These are phyloP conservation scores for Procavia capensis DNA, from an alignment of 2,113 vertebrate species.

Conservation along the genomic window DNA sequence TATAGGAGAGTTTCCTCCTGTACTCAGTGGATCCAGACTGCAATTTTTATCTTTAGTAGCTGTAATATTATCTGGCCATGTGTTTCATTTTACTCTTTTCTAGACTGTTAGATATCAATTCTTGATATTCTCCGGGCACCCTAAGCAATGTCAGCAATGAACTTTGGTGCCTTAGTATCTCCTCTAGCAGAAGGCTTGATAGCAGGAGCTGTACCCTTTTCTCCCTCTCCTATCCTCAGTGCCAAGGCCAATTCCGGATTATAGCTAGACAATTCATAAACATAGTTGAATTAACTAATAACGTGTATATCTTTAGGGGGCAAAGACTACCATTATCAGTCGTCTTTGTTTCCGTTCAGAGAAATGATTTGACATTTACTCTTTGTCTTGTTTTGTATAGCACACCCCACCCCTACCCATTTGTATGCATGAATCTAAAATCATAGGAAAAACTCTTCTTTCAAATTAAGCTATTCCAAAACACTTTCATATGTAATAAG, in stretches of 20 bases:
- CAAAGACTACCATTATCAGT: background rate
- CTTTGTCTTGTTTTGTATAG: background rate
- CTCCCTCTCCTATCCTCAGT: rapidly evolving
- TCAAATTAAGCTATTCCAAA: background rate
- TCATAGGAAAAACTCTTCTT: background rate
- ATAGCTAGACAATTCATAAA: background rate
- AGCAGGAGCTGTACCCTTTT: background rate
- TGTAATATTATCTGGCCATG: background rate
- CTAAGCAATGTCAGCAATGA: background rate
- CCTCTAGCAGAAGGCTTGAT: background rate
- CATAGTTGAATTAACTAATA: background rate
- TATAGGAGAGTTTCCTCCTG: background rate
- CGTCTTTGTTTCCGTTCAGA: background rate
- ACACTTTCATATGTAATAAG: background rate
- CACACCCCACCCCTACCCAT: background rate
- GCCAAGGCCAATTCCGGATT: background rate
- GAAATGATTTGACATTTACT: background rate
- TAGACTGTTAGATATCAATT: background rate
- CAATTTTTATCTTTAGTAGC: background rate
- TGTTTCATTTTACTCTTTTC: background rate
- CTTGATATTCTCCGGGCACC: background rate
- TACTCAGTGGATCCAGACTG: background rate
- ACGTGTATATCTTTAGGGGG: background rate
- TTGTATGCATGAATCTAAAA: background rate
- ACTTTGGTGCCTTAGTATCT: background rate